A percentile compares a stretch with the other conserved stretches of the same genome.
phyloP scores from a whole-genome alignment of 2,113 vertebrate species.

The Centropus unirufus region DNA sequence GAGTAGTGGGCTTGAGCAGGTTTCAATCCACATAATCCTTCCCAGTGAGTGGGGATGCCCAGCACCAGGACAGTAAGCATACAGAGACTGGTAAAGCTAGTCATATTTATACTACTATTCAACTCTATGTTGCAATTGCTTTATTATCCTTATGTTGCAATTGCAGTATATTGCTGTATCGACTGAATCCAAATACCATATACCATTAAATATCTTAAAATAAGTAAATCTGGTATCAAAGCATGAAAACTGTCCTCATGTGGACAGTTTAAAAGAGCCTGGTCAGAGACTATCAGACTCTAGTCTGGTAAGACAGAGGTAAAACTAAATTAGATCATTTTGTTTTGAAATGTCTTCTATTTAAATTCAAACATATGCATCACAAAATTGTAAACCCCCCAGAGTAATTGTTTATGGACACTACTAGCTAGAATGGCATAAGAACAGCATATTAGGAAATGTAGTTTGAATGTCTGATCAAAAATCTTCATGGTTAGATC shows the following conservation, averaged over 20 bases:
- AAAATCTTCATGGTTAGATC: slow-evolving; percentile 2
- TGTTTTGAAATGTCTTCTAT: slow-evolving; percentile 13
- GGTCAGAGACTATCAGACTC: background rate
- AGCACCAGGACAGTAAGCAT: background rate
- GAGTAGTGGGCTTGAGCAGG: background rate
- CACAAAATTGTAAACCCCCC: slow-evolving; percentile 4
- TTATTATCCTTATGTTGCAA: background rate
- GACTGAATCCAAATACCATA: background rate
- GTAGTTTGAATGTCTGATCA: background rate
- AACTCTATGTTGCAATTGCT: background rate
- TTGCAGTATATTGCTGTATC: background rate
- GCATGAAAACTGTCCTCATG: background rate
- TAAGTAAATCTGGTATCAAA: background rate
- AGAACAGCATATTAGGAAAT: slow-evolving; percentile 4
- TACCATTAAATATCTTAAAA: background rate
- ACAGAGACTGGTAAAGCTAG: background rate
- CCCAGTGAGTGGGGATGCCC: background rate
- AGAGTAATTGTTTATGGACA: background rate
- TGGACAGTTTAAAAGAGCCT: background rate
- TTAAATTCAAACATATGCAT: slow-evolving; percentile 30
- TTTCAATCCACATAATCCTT: background rate
- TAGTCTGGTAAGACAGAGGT: background rate
- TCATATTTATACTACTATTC: background rate
- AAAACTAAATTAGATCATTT: slow-evolving; percentile 43
- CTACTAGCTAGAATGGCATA: background rate